Percentiles rank a stretch among this genome's conserved stretches.
These are phyloP conservation scores for Podiceps cristatus DNA, from an alignment of 2,113 vertebrate species.

Conservation along the genomic window DNA sequence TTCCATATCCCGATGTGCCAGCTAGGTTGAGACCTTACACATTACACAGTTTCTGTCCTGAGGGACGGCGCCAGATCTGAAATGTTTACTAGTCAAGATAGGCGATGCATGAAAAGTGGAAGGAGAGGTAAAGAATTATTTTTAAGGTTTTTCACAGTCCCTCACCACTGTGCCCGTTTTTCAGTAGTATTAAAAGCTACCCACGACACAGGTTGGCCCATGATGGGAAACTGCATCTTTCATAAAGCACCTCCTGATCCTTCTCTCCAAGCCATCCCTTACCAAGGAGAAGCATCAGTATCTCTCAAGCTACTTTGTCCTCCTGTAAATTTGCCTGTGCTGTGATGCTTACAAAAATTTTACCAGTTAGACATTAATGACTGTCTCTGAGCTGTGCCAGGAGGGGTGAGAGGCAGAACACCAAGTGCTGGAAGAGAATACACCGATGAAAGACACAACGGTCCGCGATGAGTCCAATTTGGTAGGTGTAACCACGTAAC, in stretches of 20 bases:
- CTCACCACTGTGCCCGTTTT: neutral
- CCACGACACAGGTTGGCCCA: neutral
- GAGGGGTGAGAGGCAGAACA: fast-evolving
- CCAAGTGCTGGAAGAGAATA: neutral
- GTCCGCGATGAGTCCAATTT: fast-evolving
- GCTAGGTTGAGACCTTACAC: neutral
- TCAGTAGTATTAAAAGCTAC: neutral
- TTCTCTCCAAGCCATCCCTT: neutral
- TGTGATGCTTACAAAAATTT: neutral
- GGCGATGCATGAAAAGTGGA: neutral
- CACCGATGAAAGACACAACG: neutral
- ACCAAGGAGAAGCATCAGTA: fast-evolving
- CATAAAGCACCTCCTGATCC: neutral
- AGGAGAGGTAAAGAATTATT: neutral
- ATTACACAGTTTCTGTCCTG: neutral
- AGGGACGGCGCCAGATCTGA: neutral
- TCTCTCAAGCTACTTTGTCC: neutral
- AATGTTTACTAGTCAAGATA: fast-evolving
- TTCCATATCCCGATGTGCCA: fast-evolving
- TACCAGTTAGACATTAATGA: neutral
- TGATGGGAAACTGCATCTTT: neutral
- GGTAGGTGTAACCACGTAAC: neutral
- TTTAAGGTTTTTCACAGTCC: neutral
- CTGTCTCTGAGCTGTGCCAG: neutral
- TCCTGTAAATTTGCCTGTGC: neutral